A percentile compares a stretch with the other conserved stretches of the same genome.
Conservation (phyloP, 2,113 vertebrate species). For the Ginglymostoma cirratum region DNA sequence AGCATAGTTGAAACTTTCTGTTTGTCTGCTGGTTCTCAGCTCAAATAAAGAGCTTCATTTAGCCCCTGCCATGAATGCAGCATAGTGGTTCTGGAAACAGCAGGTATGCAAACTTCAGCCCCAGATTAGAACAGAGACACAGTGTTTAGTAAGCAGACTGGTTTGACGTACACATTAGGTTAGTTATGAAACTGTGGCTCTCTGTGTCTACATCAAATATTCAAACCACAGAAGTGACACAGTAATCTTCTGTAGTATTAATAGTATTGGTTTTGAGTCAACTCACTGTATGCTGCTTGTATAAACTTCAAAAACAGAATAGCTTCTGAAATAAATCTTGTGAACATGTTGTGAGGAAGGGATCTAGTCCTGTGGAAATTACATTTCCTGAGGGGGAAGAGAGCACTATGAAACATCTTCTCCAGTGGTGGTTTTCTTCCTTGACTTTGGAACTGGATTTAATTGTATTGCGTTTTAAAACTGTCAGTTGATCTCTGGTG, state of each 20-base stretch:
- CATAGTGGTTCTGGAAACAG: constrained; percentile 25
- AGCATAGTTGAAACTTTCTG: constrained; percentile 22
- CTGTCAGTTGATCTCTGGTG: not conserved
- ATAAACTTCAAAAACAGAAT: constrained; percentile 6
- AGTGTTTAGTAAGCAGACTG: constrained; percentile 33
- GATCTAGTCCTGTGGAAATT: not conserved
- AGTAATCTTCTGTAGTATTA: constrained; percentile 34
- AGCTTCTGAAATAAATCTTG: not conserved
- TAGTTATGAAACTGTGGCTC: constrained; percentile 25
- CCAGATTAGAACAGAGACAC: constrained; percentile 12
- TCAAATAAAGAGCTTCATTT: constrained; percentile 27
- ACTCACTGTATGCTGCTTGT: not conserved
- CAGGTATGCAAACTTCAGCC: constrained; percentile 29
- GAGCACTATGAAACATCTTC: not conserved
- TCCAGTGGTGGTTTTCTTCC: not conserved
- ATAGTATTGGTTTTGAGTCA: constrained; percentile 10
- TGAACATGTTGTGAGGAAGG: not conserved
- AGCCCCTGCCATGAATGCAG: constrained; percentile 18
- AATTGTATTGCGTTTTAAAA: not conserved
- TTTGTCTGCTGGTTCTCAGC: constrained; percentile 6
- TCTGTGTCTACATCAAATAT: constrained; percentile 30
- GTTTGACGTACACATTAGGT: constrained; percentile 12
- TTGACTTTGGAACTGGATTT: not conserved
- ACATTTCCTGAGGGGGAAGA: not conserved
- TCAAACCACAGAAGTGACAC: constrained; percentile 22